Percentiles rank a stretch among this genome's conserved stretches.
These are phyloP conservation scores for Columba guinea DNA, from an alignment of 2,797 vertebrate species.

Conservation along the genomic window DNA sequence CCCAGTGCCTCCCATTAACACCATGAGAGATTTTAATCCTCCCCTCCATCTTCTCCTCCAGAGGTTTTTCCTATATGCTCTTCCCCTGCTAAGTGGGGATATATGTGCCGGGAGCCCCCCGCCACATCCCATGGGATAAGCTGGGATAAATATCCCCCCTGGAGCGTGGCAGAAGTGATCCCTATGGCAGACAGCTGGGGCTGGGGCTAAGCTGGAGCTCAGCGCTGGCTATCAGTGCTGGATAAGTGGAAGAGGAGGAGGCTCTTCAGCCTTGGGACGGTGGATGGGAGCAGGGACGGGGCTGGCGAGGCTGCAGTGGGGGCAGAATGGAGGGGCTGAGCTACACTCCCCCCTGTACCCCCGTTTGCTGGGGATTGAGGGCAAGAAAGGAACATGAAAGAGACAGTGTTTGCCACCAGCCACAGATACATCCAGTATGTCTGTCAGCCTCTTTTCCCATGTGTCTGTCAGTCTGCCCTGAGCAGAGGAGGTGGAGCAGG, in stretches of 20 bases:
- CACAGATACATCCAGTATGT: not conserved
- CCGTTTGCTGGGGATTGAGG: fast-evolving
- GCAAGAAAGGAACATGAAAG: fast-evolving
- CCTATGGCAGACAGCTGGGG: slow-evolving; percentile 19
- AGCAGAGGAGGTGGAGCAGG: fast-evolving
- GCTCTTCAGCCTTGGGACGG: fast-evolving
- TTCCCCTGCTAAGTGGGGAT: slow-evolving; percentile 30
- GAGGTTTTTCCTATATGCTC: not conserved
- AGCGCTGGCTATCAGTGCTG: not conserved
- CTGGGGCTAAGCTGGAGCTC: slow-evolving; percentile 36
- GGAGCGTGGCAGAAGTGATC: not conserved
- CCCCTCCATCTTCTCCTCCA: not conserved
- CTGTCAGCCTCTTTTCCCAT: not conserved
- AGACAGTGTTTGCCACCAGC: not conserved
- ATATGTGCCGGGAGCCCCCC: not conserved
- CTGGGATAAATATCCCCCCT: slow-evolving; percentile 16
- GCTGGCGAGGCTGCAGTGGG: not conserved
- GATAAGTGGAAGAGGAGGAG: not conserved
- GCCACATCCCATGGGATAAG: not conserved
- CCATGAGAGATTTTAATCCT: not conserved
- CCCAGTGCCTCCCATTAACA: fast-evolving
- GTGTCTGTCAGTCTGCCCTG: not conserved
- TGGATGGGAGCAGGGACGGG: not conserved
- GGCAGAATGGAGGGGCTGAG: not conserved
- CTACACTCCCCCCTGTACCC: fast-evolving